Evolutionary conservation across 1,140 invertebrate genomes (phyloP), one percentile per base, ranked within the genome.

Genomic region (Popillia japonica): DNA sequence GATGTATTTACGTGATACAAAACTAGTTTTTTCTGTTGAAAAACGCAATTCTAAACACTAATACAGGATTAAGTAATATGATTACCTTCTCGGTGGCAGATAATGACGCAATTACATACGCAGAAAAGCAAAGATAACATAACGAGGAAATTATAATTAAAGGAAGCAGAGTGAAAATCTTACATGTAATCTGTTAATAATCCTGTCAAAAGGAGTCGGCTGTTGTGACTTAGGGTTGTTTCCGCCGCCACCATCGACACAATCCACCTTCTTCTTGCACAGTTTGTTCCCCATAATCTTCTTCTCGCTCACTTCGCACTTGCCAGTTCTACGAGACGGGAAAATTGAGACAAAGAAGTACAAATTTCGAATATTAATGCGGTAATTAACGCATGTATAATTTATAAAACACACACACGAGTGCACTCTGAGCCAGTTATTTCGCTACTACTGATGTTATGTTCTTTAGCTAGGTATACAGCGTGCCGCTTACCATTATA

Each of bases 231-330:
- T 76, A 23, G 75, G 75, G 75, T 76, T 48, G 75, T 68, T 68
- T 68, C 61, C 61, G 11, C 22, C 27, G 9, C 61, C 61, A 68
- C 61, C 61, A 68, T 76, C 75, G 42, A 76, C 75, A 34, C 42
- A 42, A 44, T 76, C 75, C 75, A 76, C 75, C 27, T 76, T 76
- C 55, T 76, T 76, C 44, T 76, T 76, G 42, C 75, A 76, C 75
- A 76, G 75, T 76, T 76, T 76, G 27, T 76, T 76, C 27, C 75
- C 75, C 75, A 76, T 76, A 74, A 41, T 74, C 48, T 14, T 72
- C 64, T n/a, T 72, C 64, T n/a, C 72, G 20, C 72, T 74, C 72
- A 74, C 72, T 74, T 74, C 17, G 27, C 22, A 68, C 61, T 68
- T 68, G 48, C 14, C 48, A 55, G 48, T 17, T 17, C 4, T 22